A percentile compares a stretch with the other conserved stretches of the same genome.
These are phyloP conservation scores for Virgularia gustaviana DNA, from an alignment of 92 coral and sea anemone species.

Conservation along the genomic window DNA sequence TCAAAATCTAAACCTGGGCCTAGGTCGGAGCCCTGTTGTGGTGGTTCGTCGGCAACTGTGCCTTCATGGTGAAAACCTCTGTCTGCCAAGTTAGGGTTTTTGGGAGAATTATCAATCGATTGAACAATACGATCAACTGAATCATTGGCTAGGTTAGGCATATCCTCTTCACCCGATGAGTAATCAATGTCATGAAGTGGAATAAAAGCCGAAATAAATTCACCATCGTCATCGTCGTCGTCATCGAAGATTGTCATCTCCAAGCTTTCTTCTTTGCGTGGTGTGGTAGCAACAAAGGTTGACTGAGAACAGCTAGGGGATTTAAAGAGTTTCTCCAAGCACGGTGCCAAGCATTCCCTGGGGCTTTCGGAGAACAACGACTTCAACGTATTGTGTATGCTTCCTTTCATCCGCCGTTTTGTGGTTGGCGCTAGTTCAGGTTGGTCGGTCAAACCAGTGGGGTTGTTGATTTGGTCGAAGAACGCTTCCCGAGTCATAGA, in stretches of 20 bases:
- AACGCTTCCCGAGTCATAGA: conserved; percentile 5
- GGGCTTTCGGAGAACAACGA: not conserved
- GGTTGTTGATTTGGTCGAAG: conserved; percentile 1
- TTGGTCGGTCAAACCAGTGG: not conserved
- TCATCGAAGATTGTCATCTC: not conserved
- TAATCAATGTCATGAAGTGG: conserved; percentile 16
- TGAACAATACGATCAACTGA: no score
- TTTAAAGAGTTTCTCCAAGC: not conserved
- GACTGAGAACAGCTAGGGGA: not conserved
- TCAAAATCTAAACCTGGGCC: no score
- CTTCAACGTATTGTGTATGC: not conserved
- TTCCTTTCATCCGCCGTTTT: conserved; percentile 6
- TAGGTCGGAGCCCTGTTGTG: no score
- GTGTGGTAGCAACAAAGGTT: not conserved
- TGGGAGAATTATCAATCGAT: no score
- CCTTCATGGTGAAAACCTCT: no score
- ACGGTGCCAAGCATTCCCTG: not conserved
- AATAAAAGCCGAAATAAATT: not conserved
- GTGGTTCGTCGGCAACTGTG: no score
- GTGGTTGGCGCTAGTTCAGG: conserved; percentile 17
- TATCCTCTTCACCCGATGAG: conserved; percentile 26
- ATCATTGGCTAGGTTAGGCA: no score
- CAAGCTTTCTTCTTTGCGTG: not conserved
- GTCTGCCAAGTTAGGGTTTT: no score
- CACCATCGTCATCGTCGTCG: not conserved